phyloP scores from a whole-genome alignment of 2,888 invertebrate genomes.

The Synergus japonicus region DNA sequence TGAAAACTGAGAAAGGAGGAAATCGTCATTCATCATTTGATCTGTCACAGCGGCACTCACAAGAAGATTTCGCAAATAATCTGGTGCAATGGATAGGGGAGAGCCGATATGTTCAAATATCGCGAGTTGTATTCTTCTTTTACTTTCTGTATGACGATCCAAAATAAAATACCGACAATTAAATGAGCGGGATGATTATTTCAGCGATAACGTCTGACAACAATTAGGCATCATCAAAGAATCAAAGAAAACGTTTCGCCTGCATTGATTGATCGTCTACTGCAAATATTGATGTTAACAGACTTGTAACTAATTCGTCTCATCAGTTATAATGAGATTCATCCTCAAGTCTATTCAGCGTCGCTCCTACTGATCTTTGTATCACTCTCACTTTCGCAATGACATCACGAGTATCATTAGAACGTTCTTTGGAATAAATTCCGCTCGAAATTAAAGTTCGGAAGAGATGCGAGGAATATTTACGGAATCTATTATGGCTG shows the following conservation, averaged over 20 bases:
- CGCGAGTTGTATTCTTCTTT: too few relatives aligned
- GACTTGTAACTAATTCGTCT: conserved; percentile 11
- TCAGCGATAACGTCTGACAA: too few relatives aligned
- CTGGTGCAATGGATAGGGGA: not conserved
- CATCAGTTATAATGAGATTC: not conserved
- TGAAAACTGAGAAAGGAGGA: conserved; percentile 21
- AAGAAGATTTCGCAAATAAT: not conserved
- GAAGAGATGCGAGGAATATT: conserved; percentile 51
- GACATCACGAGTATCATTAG: conserved; percentile 4
- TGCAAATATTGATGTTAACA: not conserved
- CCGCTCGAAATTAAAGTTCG: conserved; percentile 21
- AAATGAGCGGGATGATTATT: too few relatives aligned
- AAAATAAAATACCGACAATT: too few relatives aligned
- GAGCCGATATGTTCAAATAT: not conserved
- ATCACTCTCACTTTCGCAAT: not conserved
- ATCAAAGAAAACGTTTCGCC: too few relatives aligned
- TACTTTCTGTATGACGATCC: too few relatives aligned
- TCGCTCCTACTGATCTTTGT: not conserved
- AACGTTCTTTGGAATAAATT: not conserved
- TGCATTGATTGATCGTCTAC: not conserved
- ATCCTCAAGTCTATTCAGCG: not conserved
- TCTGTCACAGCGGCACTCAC: not conserved
- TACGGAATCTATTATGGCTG: conserved; percentile 60
- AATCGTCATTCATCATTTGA: conserved; percentile 13
- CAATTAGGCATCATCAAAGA: too few relatives aligned